Percentiles rank a stretch among this genome's conserved stretches.
Evolutionary conservation across 1,140 invertebrate species (phyloP).

Genomic region (Caenorhabditis latens): DNA sequence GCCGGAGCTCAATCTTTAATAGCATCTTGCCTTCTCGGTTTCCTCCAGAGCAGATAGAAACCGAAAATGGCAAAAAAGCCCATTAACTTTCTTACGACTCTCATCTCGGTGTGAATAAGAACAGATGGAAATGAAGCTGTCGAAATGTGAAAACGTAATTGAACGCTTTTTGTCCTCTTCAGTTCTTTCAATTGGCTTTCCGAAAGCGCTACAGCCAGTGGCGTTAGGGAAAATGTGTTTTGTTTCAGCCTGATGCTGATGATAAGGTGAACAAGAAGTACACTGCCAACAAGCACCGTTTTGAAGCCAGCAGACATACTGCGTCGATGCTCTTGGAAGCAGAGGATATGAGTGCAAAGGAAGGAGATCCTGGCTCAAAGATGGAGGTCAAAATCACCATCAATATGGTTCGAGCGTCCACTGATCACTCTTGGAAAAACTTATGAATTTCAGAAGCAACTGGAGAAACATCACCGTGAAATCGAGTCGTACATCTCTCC

Average conservation of each 20-base stretch:
- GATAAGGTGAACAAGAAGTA: too few relatives aligned
- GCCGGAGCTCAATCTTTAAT: neutral
- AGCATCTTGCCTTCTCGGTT: neutral
- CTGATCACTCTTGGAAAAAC: neutral
- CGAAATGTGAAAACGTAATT: too few relatives aligned
- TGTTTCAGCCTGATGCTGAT: too few relatives aligned
- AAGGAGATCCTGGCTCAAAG: neutral
- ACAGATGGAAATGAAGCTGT: too few relatives aligned
- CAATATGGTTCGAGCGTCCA: neutral
- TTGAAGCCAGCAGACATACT: neutral
- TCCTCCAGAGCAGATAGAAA: neutral
- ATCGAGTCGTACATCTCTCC: conserved; percentile 25
- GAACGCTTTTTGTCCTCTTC: too few relatives aligned
- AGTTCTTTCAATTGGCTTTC: too few relatives aligned
- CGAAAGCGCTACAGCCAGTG: too few relatives aligned
- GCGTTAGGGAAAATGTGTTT: too few relatives aligned
- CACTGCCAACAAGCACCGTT: neutral
- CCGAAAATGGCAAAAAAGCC: neutral
- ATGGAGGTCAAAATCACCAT: conserved; percentile 47
- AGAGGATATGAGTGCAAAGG: neutral
- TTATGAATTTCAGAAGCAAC: neutral
- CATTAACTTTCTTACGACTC: neutral
- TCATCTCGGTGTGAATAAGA: neutral
- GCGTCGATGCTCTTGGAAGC: neutral
- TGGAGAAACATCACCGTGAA: conserved; percentile 42